phyloP scores from a whole-genome alignment of 2,797 vertebrate genomes.

The Gambelia wislizenii region DNA sequence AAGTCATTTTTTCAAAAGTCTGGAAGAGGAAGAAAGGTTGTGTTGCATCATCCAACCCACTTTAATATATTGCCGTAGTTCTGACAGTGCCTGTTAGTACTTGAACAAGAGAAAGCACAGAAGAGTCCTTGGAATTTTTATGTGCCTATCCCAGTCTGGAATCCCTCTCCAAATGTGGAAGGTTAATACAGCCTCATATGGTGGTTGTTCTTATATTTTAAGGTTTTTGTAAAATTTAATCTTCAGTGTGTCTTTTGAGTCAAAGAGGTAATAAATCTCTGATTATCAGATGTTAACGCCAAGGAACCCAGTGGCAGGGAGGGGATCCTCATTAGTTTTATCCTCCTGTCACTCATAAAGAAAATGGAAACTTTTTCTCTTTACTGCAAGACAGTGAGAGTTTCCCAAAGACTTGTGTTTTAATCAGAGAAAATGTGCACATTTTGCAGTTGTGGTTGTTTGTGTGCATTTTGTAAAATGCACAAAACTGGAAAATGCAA shows the following conservation, averaged over 20 bases:
- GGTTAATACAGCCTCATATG: background rate
- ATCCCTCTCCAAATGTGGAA: background rate
- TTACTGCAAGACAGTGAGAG: no score
- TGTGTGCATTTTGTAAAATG: no score
- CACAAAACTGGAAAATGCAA: no score
- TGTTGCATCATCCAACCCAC: background rate
- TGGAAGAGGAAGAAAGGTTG: background rate
- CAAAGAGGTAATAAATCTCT: background rate
- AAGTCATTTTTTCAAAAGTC: no score
- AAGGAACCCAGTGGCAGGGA: background rate
- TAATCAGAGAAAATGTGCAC: no score
- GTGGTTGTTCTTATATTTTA: background rate
- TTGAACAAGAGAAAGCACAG: background rate
- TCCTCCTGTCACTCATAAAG: background rate
- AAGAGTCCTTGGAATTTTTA: background rate
- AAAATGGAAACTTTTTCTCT: no score
- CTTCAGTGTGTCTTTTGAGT: background rate
- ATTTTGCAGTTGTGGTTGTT: no score
- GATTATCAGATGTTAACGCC: background rate
- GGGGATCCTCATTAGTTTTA: background rate
- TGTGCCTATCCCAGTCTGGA: background rate
- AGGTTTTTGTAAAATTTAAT: background rate
- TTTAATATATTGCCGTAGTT: no score
- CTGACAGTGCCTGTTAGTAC: background rate
- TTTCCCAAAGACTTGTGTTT: no score